Conservation (phyloP, 2,888 invertebrate species). For the Thalpophila matura region DNA sequence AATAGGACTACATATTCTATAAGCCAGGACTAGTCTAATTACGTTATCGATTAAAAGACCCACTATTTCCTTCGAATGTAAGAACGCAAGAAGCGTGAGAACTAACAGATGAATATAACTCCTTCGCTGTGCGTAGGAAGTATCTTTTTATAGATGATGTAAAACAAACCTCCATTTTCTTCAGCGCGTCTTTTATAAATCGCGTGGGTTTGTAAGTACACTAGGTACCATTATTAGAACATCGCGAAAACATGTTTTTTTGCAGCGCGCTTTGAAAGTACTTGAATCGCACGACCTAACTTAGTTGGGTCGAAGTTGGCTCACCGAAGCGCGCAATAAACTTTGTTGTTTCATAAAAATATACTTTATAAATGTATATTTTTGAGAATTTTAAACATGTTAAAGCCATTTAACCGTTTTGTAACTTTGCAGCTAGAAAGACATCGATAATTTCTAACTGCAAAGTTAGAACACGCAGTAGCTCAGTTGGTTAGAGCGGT, state of each 20-base stretch:
- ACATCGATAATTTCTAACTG: too few relatives aligned
- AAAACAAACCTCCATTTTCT: slow-evolving; percentile 22
- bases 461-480: too few relatives aligned
- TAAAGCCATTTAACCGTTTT: neutral
- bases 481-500: too few relatives aligned
- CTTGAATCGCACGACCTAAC: too few relatives aligned
- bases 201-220: slow-evolving; percentile 24
- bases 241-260: slow-evolving; percentile 39
- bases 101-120: slow-evolving; percentile 5
- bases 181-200: slow-evolving; percentile 7
- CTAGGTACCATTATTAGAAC: slow-evolving; percentile 19
- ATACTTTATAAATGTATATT: too few relatives aligned
- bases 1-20: too few relatives aligned
- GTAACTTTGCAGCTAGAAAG: neutral
- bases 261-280: slow-evolving; percentile 1
- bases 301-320: too few relatives aligned
- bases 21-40: too few relatives aligned
- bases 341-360: too few relatives aligned
- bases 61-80: neutral
- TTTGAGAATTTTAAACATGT: neutral
- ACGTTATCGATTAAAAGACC: neutral
- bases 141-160: slow-evolving; percentile 1
- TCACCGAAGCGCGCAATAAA: neutral
- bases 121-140: slow-evolving; percentile 3
- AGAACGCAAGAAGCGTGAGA: neutral